A percentile compares a stretch with the other conserved stretches of the same genome.
phyloP scores from a whole-genome alignment of 2,113 vertebrate genomes.

The Origma solitaria region DNA sequence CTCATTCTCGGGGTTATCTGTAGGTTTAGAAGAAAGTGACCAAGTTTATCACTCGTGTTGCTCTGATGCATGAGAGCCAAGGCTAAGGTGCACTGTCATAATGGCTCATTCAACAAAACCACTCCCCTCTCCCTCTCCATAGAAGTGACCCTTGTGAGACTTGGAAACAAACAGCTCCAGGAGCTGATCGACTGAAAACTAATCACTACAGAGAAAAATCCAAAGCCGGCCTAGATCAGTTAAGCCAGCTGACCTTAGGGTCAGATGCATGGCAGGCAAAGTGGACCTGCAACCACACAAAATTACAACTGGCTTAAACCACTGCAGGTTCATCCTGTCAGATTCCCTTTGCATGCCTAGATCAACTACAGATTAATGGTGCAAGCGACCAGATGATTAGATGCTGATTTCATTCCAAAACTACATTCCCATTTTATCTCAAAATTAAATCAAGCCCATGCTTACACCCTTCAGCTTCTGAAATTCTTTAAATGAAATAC shows the following conservation, averaged over 20 bases:
- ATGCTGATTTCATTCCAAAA: background rate
- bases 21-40: background rate
- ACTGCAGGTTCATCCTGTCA: background rate
- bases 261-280: rapidly evolving
- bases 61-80: background rate
- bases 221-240: background rate
- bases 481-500: background rate
- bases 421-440: background rate
- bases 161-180: background rate
- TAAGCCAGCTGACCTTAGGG: background rate
- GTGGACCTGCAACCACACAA: background rate
- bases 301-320: background rate
- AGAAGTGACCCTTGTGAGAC: background rate
- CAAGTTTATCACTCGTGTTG: background rate
- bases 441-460: background rate
- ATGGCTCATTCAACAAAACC: background rate
- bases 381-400: background rate
- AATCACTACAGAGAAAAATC: background rate
- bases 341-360: background rate
- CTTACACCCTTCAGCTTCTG: background rate
- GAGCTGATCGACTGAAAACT: rapidly evolving
- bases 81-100: background rate
- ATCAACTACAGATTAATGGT: background rate
- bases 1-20: background rate
- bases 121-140: background rate